Evolutionary conservation across 1,140 invertebrate genomes (phyloP).

Genomic region (Drosophila simulans): DNA sequence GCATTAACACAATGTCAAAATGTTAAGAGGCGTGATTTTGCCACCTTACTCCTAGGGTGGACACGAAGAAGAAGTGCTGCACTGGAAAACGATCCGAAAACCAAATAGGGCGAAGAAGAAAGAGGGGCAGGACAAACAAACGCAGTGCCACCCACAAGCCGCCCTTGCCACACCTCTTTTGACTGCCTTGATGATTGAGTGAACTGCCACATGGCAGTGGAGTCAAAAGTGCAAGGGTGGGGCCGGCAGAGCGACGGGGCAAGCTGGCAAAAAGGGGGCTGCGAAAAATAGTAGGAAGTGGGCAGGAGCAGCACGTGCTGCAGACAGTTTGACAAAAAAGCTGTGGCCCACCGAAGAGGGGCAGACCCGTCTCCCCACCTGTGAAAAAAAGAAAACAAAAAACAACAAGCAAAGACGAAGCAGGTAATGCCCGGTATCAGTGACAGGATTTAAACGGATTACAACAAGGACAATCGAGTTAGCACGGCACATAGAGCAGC

Average conservation of each 20-base stretch:
- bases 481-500: conserved; percentile 62
- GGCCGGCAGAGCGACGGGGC: too few relatives aligned
- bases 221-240: conserved; percentile 18
- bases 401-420: conserved; percentile 12
- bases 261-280: not conserved
- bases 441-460: conserved; percentile 82
- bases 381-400: not conserved
- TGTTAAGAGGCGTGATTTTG: conserved; percentile 78
- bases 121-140: conserved; percentile 54
- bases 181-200: conserved; percentile 77
- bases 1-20: conserved; percentile 82
- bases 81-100: conserved; percentile 42
- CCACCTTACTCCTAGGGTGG: conserved; percentile 30
- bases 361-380: not conserved
- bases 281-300: not conserved
- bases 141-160: conserved; percentile 52
- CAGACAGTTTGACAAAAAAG: conserved; percentile 82
- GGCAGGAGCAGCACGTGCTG: conserved; percentile 65
- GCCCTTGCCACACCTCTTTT: conserved; percentile 11
- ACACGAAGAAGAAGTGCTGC: conserved; percentile 18
- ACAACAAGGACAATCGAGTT: conserved; percentile 81
- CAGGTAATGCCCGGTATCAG: conserved; percentile 78
- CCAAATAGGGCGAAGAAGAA: conserved; percentile 14
- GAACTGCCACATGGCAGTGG: conserved; percentile 77
- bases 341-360: conserved; percentile 53